Conservation (phyloP, 2,113 vertebrate species). For the Lampris megalopsis region DNA sequence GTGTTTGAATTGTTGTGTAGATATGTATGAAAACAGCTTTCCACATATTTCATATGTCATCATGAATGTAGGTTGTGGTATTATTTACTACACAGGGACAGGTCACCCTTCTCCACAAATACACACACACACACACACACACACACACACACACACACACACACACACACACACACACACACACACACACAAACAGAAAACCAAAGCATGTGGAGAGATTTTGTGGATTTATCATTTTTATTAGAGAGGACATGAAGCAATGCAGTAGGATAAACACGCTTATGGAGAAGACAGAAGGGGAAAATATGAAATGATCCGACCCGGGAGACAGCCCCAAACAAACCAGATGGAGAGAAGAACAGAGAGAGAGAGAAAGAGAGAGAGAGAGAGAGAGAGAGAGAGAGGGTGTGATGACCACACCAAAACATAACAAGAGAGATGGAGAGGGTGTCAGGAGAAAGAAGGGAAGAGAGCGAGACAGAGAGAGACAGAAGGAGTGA, state of each 20-base stretch:
- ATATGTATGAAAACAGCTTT: no score
- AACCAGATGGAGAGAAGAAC: constrained; percentile 12
- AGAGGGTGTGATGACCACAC: neutral
- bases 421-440: neutral
- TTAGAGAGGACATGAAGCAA: constrained; percentile 41
- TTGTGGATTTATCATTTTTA: constrained; percentile 32
- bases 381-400: neutral
- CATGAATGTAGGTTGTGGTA: constrained; percentile 2
- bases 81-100: constrained; percentile 15
- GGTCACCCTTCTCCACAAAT: neutral
- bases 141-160: no score
- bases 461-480: neutral
- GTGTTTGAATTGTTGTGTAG: no score
- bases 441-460: neutral
- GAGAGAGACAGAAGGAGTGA: constrained; percentile 1
- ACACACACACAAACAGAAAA: neutral
- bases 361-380: constrained; percentile 24
- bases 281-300: constrained; percentile 13
- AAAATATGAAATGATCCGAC: constrained; percentile 3
- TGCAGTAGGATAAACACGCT: constrained; percentile 35
- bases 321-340: neutral
- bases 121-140: no score
- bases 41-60: neutral
- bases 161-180: no score
- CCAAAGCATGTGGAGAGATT: constrained; percentile 2